Conservation (phyloP, 2,888 invertebrate genomes). For the Hanleya hanleyi region DNA sequence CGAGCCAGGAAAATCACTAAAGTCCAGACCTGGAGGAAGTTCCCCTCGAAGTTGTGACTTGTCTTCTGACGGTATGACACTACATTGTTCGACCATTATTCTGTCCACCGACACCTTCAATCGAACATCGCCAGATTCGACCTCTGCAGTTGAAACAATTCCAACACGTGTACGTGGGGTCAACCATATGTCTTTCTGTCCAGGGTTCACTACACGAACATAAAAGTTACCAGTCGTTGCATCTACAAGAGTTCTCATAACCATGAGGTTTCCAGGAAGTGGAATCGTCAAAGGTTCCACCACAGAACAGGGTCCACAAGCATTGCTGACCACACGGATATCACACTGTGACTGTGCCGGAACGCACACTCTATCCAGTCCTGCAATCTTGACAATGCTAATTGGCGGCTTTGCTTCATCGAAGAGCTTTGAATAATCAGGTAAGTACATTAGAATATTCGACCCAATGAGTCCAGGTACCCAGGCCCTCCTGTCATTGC, state of each 20-base stretch:
- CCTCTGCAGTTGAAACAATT: neutral
- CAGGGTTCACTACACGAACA: neutral
- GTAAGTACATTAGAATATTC: neutral
- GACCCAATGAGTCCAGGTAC: slow-evolving; percentile 1
- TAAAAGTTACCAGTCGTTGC: neutral
- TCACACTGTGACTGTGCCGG: slow-evolving; percentile 5
- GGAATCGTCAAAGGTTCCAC: neutral
- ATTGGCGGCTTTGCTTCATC: neutral
- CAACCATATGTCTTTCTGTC: neutral
- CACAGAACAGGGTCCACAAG: neutral
- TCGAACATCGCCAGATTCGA: neutral
- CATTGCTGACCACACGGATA: neutral
- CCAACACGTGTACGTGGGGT: neutral
- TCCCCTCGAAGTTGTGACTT: neutral
- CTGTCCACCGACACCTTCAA: neutral
- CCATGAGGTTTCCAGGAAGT: neutral
- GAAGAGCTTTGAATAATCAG: neutral
- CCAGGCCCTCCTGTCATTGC: too few relatives aligned
- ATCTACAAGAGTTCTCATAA: slow-evolving; percentile 1
- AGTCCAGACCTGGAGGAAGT: neutral
- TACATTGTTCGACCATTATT: neutral
- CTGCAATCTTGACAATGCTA: neutral
- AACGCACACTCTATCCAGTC: neutral
- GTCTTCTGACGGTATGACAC: neutral
- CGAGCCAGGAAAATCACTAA: neutral